A percentile compares a stretch with the other conserved stretches of the same genome.
Evolutionary conservation across 2,888 invertebrate genomes (phyloP).

Genomic region (Punctoribates punctum): DNA sequence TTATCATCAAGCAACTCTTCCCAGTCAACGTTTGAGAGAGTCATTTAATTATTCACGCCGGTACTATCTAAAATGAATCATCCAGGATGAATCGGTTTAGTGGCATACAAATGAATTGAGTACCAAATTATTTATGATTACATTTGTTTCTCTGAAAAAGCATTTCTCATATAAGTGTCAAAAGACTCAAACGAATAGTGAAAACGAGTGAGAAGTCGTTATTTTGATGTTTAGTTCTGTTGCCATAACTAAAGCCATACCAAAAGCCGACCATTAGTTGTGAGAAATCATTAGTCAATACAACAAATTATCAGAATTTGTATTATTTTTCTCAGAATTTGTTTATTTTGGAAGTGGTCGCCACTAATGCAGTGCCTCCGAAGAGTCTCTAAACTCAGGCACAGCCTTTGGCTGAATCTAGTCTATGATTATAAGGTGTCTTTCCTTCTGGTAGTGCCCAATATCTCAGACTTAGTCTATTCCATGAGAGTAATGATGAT

Average conservation of each 20-base stretch:
- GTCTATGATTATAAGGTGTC: constrained; percentile 3
- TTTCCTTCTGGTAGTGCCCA: neutral
- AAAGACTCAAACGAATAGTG: no score
- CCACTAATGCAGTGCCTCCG: neutral
- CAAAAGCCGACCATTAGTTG: neutral
- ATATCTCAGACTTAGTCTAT: neutral
- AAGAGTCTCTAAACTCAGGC: neutral
- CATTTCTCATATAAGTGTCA: no score
- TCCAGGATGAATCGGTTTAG: no score
- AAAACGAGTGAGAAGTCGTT: neutral
- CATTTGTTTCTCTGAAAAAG: no score
- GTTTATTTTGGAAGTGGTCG: constrained; percentile 22
- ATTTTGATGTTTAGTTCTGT: neutral
- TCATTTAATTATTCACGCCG: no score
- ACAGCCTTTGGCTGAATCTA: neutral
- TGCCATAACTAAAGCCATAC: no score
- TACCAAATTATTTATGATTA: no score
- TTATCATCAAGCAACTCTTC: no score
- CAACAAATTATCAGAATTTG: constrained; percentile 28
- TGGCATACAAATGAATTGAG: no score
- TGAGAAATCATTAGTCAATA: constrained; percentile 25
- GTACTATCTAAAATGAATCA: no score
- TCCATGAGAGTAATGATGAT: constrained; percentile 18
- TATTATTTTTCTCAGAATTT: constrained; percentile 26
- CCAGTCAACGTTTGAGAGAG: no score